Evolutionary conservation across 2,888 invertebrate species (phyloP).

Genomic region (Drosophila diplacantha): DNA sequence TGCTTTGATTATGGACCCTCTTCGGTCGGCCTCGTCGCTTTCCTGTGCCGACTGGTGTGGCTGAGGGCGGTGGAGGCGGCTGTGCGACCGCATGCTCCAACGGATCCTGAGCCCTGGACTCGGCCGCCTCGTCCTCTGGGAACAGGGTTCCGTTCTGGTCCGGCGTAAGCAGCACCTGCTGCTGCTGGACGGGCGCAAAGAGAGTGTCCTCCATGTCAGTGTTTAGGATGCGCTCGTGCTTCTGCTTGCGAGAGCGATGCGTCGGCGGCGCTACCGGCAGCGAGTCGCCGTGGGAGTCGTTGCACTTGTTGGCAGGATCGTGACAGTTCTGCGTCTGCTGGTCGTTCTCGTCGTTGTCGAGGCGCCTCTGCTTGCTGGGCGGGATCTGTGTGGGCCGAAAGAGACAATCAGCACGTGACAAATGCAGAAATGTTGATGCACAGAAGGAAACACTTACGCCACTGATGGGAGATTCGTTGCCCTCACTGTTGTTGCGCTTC

Average conservation of each 20-base stretch:
- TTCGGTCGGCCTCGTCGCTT: constrained; percentile 79
- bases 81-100: background rate
- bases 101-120: constrained; percentile 16
- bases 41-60: constrained; percentile 32
- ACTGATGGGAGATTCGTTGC: constrained; percentile 59
- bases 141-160: constrained; percentile 24
- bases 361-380: constrained; percentile 63
- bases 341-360: constrained; percentile 64
- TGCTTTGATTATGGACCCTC: constrained; percentile 61
- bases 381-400: constrained; percentile 44
- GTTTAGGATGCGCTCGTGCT: constrained; percentile 70
- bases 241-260: constrained; percentile 73
- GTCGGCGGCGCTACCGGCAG: constrained; percentile 35
- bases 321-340: constrained; percentile 59
- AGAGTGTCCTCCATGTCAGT: constrained; percentile 66
- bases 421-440: background rate
- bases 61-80: background rate
- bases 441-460: constrained; percentile 42
- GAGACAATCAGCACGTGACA: background rate
- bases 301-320: constrained; percentile 20
- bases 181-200: constrained; percentile 35
- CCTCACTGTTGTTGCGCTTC: constrained; percentile 47
- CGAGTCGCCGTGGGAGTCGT: constrained; percentile 29
- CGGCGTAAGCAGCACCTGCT: constrained; percentile 6
- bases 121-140: background rate